These are phyloP conservation scores for Litocranius walleri DNA, from an alignment of 2,113 vertebrate species.

Conservation along the genomic window DNA sequence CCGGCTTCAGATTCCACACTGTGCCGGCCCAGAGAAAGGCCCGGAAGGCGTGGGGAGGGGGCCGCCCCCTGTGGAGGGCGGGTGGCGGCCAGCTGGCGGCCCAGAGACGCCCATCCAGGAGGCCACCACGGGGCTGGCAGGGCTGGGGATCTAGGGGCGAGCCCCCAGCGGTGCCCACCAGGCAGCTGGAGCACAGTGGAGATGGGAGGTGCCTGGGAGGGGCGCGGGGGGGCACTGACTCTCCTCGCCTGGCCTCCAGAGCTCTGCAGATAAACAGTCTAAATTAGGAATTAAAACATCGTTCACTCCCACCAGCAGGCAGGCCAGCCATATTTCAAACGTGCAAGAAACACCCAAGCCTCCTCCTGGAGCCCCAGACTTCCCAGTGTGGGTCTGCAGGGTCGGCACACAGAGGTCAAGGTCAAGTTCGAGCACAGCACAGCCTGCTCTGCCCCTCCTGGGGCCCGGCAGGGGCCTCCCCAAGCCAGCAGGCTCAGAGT, in stretches of 20 bases:
- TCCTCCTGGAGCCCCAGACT: not conserved
- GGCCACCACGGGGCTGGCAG: not conserved
- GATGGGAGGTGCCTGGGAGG: not conserved
- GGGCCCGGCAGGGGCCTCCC: not conserved
- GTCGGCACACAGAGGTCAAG: fast-evolving
- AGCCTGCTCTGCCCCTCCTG: not conserved
- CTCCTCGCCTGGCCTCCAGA: slow-evolving; percentile 42
- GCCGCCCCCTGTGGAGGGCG: not conserved
- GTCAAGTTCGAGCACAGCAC: fast-evolving
- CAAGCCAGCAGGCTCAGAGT: not conserved
- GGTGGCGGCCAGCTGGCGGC: not conserved
- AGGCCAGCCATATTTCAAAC: slow-evolving; percentile 14
- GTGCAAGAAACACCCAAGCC: slow-evolving; percentile 37
- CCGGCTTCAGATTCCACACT: not conserved
- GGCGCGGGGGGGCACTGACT: not conserved
- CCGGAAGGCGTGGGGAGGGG: not conserved
- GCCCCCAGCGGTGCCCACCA: not conserved
- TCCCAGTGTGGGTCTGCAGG: not conserved
- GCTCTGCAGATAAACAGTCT: slow-evolving; percentile 71
- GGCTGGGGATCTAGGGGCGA: not conserved
- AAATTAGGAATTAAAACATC: slow-evolving; percentile 78
- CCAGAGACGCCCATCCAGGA: not conserved
- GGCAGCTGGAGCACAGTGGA: not conserved
- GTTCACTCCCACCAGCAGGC: slow-evolving; percentile 53
- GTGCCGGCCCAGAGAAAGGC: not conserved